Percentiles rank a stretch among this genome's conserved stretches.
Conservation (phyloP, 2,113 vertebrate genomes). For the Condylura cristata region DNA sequence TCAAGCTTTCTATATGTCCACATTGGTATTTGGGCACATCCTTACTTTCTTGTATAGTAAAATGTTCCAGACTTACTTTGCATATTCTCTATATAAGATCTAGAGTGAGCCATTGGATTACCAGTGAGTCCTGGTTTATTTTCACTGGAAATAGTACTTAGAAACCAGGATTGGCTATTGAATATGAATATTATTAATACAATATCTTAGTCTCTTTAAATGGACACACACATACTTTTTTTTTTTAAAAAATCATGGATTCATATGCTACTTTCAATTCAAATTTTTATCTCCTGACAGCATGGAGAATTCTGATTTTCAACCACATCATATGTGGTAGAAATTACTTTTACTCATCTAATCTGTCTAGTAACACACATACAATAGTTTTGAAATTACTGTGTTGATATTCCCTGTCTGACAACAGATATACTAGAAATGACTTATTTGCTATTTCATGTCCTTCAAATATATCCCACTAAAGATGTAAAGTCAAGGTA, state of each 20-base stretch:
- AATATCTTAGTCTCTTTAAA: background rate
- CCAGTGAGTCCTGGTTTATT: background rate
- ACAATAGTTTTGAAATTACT: conserved; percentile 41
- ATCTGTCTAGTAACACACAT: background rate
- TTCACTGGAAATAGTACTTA: conserved; percentile 8
- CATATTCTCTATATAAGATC: background rate
- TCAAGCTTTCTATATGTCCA: background rate
- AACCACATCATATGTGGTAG: background rate
- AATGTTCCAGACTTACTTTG: background rate
- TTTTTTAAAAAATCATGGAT: conserved; percentile 11
- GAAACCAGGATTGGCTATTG: background rate
- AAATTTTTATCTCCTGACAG: background rate
- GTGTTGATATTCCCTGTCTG: background rate
- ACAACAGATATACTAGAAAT: background rate
- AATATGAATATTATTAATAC: background rate
- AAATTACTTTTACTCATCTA: background rate
- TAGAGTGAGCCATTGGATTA: background rate
- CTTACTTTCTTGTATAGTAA: background rate
- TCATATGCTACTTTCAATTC: background rate
- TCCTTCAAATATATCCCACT: background rate
- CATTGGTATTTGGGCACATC: background rate
- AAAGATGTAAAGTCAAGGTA: conserved; percentile 6
- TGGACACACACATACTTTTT: background rate
- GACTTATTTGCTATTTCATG: conserved; percentile 42
- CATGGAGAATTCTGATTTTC: conserved; percentile 7